Conservation (phyloP, 2,888 invertebrate species). For the Drosophila anomalata region DNA sequence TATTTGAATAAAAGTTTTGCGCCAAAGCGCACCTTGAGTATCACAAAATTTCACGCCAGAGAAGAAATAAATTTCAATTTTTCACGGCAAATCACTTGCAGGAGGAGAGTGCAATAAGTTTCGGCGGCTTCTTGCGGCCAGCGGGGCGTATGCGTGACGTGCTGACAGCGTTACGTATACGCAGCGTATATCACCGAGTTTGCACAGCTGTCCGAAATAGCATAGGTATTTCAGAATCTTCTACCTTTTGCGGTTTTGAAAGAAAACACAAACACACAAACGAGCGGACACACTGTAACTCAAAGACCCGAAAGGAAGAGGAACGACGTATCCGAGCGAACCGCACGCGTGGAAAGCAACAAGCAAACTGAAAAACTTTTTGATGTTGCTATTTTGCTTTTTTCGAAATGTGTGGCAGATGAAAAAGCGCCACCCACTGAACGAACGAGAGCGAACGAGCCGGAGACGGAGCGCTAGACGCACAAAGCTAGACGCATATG, state of each 20-base stretch:
- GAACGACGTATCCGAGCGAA: conserved; percentile 31
- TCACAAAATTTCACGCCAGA: conserved; percentile 47
- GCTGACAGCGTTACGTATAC: conserved; percentile 66
- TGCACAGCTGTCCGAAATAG: conserved; percentile 74
- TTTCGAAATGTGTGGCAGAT: conserved; percentile 67
- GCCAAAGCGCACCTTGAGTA: conserved; percentile 48
- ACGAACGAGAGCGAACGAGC: background rate
- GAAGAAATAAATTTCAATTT: conserved; percentile 31
- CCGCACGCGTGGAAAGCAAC: conserved; percentile 77
- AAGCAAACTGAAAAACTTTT: conserved; percentile 80
- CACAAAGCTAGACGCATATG: conserved; percentile 10
- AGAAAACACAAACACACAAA: conserved; percentile 9
- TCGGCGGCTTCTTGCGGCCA: background rate
- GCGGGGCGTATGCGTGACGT: conserved; percentile 31
- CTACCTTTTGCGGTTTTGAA: conserved; percentile 65
- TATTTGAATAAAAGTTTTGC: conserved; percentile 19
- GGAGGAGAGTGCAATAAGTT: conserved; percentile 21
- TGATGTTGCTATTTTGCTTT: conserved; percentile 74
- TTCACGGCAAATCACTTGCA: conserved; percentile 33
- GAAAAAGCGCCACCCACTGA: conserved; percentile 50
- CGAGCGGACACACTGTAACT: background rate
- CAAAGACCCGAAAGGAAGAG: background rate
- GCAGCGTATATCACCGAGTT: conserved; percentile 52
- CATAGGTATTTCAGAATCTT: conserved; percentile 47
- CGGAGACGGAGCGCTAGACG: conserved; percentile 3